Conservation (phyloP, 2,113 vertebrate species). For the Brachirus orientalis region DNA sequence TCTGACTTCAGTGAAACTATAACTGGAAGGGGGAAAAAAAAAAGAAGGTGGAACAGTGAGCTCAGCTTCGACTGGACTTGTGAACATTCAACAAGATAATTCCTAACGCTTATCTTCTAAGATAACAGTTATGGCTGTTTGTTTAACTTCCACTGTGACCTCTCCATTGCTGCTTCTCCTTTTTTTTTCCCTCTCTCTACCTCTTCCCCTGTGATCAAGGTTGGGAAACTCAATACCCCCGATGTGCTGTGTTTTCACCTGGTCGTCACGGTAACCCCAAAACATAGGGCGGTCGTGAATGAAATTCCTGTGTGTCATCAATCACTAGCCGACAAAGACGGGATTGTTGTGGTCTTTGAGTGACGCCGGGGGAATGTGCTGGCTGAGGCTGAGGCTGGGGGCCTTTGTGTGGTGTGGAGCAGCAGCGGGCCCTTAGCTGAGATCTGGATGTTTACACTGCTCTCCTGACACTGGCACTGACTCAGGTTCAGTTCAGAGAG, state of each 20-base stretch:
- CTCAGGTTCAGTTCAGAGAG: slow-evolving; percentile 46
- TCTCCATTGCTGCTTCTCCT: slow-evolving; percentile 49
- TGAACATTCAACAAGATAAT: slow-evolving; percentile 71
- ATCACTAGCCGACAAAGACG: slow-evolving; percentile 80
- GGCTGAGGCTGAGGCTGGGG: slow-evolving; percentile 47
- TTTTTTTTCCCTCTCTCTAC: not conserved
- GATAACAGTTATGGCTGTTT: slow-evolving; percentile 76
- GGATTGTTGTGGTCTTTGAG: slow-evolving; percentile 75
- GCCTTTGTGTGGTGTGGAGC: slow-evolving; percentile 43
- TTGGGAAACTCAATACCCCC: slow-evolving; percentile 75
- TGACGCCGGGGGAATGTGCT: slow-evolving; percentile 56
- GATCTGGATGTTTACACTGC: slow-evolving; percentile 70
- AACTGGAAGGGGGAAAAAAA: not conserved
- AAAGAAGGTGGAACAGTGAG: slow-evolving; percentile 21
- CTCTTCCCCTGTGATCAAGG: slow-evolving; percentile 66
- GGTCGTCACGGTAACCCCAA: slow-evolving; percentile 83
- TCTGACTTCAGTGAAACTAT: slow-evolving; percentile 5
- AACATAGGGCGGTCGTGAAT: slow-evolving; percentile 76
- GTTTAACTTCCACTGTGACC: slow-evolving; percentile 74
- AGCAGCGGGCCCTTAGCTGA: slow-evolving; percentile 42
- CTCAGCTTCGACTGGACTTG: slow-evolving; percentile 51
- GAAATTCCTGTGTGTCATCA: slow-evolving; percentile 83
- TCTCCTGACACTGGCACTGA: slow-evolving; percentile 58
- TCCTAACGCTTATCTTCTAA: slow-evolving; percentile 69
- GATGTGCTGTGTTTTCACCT: slow-evolving; percentile 79